Percentiles rank a stretch among this genome's conserved stretches.
Evolutionary conservation across 1,140 invertebrate genomes (phyloP).

Genomic region (Chlorops oryzae): DNA sequence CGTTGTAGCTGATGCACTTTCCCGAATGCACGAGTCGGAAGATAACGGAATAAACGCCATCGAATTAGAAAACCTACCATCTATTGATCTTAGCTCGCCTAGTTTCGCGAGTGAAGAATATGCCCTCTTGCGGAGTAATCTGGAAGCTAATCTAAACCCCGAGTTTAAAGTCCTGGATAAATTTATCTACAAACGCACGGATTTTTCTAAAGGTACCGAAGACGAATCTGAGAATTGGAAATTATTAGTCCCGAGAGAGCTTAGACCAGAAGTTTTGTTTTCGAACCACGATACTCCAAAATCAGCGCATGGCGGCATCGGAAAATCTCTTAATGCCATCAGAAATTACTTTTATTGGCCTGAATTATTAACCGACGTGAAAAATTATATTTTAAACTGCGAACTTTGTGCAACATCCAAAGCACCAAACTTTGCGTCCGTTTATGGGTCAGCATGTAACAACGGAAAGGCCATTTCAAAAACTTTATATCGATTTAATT

Average conservation of each 20-base stretch:
- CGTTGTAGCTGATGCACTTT: not conserved
- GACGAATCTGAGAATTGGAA: conserved; percentile 1
- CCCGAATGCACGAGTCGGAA: conserved; percentile 24
- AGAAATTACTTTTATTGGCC: not conserved
- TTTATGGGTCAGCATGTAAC: too few species aligned
- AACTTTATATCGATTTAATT: conserved; percentile 6
- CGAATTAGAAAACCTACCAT: too few species aligned
- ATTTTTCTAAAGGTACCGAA: not conserved
- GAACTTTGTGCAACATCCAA: not conserved
- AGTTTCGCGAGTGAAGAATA: not conserved
- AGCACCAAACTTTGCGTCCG: conserved; percentile 4
- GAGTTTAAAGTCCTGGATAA: not conserved
- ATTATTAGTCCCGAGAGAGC: not conserved
- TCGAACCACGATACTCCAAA: not conserved
- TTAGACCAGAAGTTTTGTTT: not conserved
- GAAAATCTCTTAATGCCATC: not conserved
- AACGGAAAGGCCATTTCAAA: not conserved
- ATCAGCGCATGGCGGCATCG: not conserved
- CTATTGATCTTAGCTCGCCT: not conserved
- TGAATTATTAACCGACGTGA: not conserved
- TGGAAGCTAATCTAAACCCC: not conserved
- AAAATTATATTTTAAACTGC: not conserved
- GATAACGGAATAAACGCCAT: too few species aligned
- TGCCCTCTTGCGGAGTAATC: not conserved
- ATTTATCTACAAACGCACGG: not conserved